Evolutionary conservation across 37 sponge, comb jelly and placozoan genomes (phyloP), one percentile per base, ranked within the genome.

Genomic region (Aphrocallistes beatrix): DNA sequence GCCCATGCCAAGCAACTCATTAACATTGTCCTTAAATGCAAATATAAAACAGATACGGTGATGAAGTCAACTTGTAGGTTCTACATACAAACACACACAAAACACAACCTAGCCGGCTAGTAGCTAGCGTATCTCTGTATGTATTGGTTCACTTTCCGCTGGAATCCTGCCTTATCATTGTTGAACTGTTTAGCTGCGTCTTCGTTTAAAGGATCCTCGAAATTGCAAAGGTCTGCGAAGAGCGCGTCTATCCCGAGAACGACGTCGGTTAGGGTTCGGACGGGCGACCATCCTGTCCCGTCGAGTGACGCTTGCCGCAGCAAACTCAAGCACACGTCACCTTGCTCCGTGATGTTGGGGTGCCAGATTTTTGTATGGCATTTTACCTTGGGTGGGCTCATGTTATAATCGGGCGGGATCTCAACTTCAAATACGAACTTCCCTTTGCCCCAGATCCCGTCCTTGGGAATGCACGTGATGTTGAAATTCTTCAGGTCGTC

Each of bases 301-400:
- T 93, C 90, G 45, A 93, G 39, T 0, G 91, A 51, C 23, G 90
- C 88, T 84, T 93, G 91, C 37, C 91, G 81, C 36, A 93, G 51
- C n/a, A 93, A 86, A 45, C 91, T 86, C 9, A 50, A 25, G 36
- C 38, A 34, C 36, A 84, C 47, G 3, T 39, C 45, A 25, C 75
- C 75, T 51, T 91, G 90, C 36, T 81, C 38, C 36, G 90, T 88
- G 45, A 95, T 95, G 88, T 95, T 95, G 0, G 96, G 96, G 85
- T 95, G 96, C 96, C 96, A 95, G 9, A 95, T 75, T 81, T 89
- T 84, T 6, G 93, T 95, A 25, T 21, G 37, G 82, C 96, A 95
- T 32, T 37, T 37, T 17, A 91, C 93, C 17, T 88, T 28, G 0
- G 96, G 96, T 19, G 96, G 96, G n/a, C 75, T 90, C 13, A 89